phyloP scores from a whole-genome alignment of 2,797 vertebrate genomes.

The Dendrocincla tyrannina region DNA sequence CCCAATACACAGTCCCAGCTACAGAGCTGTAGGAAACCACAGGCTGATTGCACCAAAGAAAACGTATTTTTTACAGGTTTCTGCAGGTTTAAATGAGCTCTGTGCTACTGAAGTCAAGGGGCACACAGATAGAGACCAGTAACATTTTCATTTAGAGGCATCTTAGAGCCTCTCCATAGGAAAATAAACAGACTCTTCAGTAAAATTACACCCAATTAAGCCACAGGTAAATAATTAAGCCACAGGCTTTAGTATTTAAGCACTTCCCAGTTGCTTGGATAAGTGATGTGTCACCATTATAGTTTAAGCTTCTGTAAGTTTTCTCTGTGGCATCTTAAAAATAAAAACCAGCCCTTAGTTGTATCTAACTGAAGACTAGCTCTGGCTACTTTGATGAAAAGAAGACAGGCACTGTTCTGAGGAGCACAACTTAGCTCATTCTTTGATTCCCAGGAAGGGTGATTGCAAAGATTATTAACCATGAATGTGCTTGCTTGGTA shows the following conservation, averaged over 20 bases:
- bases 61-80: neutral
- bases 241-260: slow-evolving; percentile 38
- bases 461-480: neutral
- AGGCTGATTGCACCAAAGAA: neutral
- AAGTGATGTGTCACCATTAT: slow-evolving; percentile 35
- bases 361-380: neutral
- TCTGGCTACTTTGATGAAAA: neutral
- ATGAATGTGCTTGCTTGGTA: neutral
- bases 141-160: slow-evolving; percentile 8
- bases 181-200: slow-evolving; percentile 59
- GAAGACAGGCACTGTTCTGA: neutral
- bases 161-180: slow-evolving; percentile 38
- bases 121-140: neutral
- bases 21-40: neutral
- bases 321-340: slow-evolving; percentile 41
- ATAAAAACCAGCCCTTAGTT: neutral
- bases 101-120: neutral
- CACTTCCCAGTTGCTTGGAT: slow-evolving; percentile 21
- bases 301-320: slow-evolving; percentile 9
- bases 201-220: slow-evolving; percentile 55
- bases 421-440: neutral
- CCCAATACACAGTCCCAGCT: accelerated
- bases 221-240: slow-evolving; percentile 64
- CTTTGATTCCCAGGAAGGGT: neutral
- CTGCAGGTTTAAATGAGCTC: neutral